Evolutionary conservation across 2,113 vertebrate species (phyloP), one percentile per base, ranked within the genome.

Genomic region (Tor tambroides): DNA sequence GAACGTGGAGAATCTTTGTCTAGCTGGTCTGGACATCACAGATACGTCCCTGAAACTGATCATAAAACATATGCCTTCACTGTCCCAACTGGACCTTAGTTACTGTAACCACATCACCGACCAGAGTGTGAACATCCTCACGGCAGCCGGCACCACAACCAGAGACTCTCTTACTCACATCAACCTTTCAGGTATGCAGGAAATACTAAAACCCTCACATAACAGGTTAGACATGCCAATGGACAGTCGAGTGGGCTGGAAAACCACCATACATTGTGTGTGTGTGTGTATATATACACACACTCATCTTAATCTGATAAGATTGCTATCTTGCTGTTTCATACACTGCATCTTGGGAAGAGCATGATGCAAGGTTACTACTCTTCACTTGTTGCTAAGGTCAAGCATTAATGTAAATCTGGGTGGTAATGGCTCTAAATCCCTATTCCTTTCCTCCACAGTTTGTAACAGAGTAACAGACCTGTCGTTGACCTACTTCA

Each of bases 51-150:
- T 99, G 90, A 95, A 96, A 78, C 95, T 99, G 43, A 96, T 99
- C 92, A 98, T 98, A 80, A 94, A 95, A 67, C 96, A 98, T 94
- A 97, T 99, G 97, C 97, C 98, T 14, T 93, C 95, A 87, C 92
- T 99, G 51, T 95, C 97, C 91, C 97, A 95, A 90, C 95, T 99
- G 89, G 96, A 99, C 87, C 96, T 99, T 82, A 98, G 97, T 94
- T 98, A 98, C 96, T 99, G 97, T 94, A 99, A 98, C 90, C 97
- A 98, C 0, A 95, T 99, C 88, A 98, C 96, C 0, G 98, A 99
- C 93, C 98, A 99, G 95, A 98, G 97, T 2, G 96, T 98, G 86
- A 99, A 99, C 95, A 95, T 98, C 92, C 95, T 99, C 91, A 99
- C 98, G 0, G 97, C 98, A 0, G 97, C 96, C 0, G 98, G 98